Percentiles rank a stretch among this genome's conserved stretches.
These are phyloP conservation scores for Nomada fucata DNA, from an alignment of 2,888 invertebrate genomes.

Conservation along the genomic window DNA sequence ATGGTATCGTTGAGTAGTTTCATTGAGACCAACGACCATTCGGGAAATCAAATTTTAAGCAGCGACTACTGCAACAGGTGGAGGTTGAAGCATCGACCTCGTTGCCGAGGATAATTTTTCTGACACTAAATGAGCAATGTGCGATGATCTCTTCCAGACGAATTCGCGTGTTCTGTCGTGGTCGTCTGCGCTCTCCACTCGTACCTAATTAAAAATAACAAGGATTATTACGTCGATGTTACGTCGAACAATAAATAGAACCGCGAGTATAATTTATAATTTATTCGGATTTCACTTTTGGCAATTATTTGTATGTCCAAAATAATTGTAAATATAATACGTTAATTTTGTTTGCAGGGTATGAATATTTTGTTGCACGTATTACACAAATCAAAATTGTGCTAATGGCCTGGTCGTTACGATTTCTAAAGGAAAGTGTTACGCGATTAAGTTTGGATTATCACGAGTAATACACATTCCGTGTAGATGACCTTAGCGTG, in stretches of 20 bases:
- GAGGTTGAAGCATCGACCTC: constrained; percentile 87
- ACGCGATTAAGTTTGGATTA: neutral
- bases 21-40: constrained; percentile 21
- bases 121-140: constrained; percentile 93
- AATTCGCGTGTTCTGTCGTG: constrained; percentile 94
- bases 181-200: constrained; percentile 92
- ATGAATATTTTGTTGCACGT: too few relatives aligned
- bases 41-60: constrained; percentile 49
- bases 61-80: constrained; percentile 76
- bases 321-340: too few relatives aligned
- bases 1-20: constrained; percentile 17
- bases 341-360: too few relatives aligned
- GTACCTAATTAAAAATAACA: constrained; percentile 86
- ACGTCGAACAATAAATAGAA: too few relatives aligned
- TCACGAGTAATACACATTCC: neutral
- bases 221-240: too few relatives aligned
- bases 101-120: constrained; percentile 89
- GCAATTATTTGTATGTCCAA: too few relatives aligned
- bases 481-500: neutral
- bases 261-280: too few relatives aligned
- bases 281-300: too few relatives aligned
- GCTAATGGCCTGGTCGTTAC: too few relatives aligned
- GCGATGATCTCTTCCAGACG: constrained; percentile 92
- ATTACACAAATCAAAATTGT: too few relatives aligned
- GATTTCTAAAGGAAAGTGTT: too few relatives aligned